Percentiles rank a stretch among this genome's conserved stretches.
phyloP scores from a whole-genome alignment of 2,797 vertebrate genomes.

The Crypturellus tataupa region DNA sequence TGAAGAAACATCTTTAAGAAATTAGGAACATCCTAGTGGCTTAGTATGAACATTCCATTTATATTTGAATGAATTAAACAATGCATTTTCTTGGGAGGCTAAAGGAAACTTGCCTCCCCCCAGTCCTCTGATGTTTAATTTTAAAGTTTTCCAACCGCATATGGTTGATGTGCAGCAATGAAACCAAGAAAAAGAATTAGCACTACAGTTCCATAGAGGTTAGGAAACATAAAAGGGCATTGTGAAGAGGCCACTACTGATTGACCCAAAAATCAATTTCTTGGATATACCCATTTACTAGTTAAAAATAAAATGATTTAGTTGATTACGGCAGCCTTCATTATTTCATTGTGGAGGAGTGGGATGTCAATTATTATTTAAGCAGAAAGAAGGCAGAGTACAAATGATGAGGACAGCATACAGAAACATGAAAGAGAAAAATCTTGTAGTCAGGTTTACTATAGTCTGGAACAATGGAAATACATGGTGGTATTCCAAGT shows the following conservation, averaged over 20 bases:
- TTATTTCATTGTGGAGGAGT: not conserved
- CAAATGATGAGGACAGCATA: not conserved
- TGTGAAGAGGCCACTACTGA: not conserved
- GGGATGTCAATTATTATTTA: not conserved
- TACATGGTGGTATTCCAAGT: not conserved
- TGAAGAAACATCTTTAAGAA: slow-evolving; percentile 82
- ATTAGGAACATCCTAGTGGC: slow-evolving; percentile 75
- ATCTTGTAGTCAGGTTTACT: not conserved
- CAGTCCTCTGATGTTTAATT: slow-evolving; percentile 71
- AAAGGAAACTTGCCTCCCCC: slow-evolving; percentile 61
- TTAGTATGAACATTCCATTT: slow-evolving; percentile 76
- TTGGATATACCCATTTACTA: not conserved
- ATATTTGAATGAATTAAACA: slow-evolving; percentile 78
- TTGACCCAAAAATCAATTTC: slow-evolving; percentile 11
- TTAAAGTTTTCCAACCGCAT: slow-evolving; percentile 61
- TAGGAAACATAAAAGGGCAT: not conserved
- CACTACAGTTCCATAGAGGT: not conserved
- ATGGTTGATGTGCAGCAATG: slow-evolving; percentile 53
- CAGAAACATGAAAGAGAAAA: not conserved
- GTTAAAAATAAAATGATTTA: not conserved
- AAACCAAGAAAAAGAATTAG: slow-evolving; percentile 41
- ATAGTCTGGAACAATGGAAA: not conserved
- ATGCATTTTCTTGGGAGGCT: slow-evolving; percentile 72
- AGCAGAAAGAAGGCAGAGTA: not conserved
- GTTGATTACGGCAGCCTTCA: not conserved